Conservation (phyloP, 1,140 invertebrate genomes). For the Lysiphlebus fabarum region DNA sequence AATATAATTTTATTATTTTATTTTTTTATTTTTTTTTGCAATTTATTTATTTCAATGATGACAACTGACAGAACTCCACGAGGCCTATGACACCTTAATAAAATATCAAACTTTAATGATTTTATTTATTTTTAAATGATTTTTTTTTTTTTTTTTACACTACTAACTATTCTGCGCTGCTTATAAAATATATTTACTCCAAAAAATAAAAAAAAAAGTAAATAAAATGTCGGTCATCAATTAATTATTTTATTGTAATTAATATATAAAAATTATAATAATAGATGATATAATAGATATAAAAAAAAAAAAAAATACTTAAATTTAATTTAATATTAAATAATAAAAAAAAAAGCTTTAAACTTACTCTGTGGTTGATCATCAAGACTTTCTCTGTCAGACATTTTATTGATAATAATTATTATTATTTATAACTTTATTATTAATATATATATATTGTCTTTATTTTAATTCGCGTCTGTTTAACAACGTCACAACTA, state of each 20-base stretch:
- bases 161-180: neutral
- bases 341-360: too few relatives aligned
- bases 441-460: conserved; percentile 24
- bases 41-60: neutral
- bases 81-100: conserved; percentile 23
- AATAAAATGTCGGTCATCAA: conserved; percentile 20
- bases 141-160: too few relatives aligned
- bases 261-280: too few relatives aligned
- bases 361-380: conserved; percentile 59
- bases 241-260: too few relatives aligned
- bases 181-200: neutral
- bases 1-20: conserved; percentile 10
- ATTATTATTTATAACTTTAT: neutral
- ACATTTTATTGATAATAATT: conserved; percentile 44
- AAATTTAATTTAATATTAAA: too few relatives aligned
- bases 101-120: neutral
- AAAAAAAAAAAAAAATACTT: too few relatives aligned
- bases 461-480: conserved; percentile 19
- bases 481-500: conserved; percentile 15
- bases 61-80: conserved; percentile 40
- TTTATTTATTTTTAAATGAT: too few relatives aligned
- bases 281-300: too few relatives aligned
- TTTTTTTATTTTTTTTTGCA: conserved; percentile 7
- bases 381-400: conserved; percentile 61
- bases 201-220: neutral